Evolutionary conservation across 2,797 vertebrate species (phyloP), one percentile per base, ranked within the genome.

Genomic region (Dallia pectoralis): DNA sequence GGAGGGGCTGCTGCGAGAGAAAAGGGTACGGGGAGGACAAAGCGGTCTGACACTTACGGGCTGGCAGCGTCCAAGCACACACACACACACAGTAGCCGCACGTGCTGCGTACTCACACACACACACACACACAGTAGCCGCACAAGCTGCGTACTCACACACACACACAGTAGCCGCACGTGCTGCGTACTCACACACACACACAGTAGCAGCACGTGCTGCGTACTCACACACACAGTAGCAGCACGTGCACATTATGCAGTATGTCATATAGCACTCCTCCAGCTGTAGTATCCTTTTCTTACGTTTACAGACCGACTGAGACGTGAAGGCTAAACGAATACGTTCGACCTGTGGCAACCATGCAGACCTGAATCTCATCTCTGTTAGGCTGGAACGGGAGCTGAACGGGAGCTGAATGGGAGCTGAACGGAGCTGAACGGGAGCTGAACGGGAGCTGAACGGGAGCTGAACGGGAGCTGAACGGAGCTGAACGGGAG

Each of bases 1-100:
- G 5, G n/a, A 19, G 25, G 56, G 15, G n/a, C 44, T 30, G 68
- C 49, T 5, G 33, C 30, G 67, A 49, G 29, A 48, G 71, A 70
- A 9, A 33, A 27, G 36, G 70, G 40, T 22, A 61, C 65, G 9
- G 61, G 47, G 47, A 68, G 44, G 64, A 53, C 15, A 36, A 67
- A 56, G 53, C 22, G 22, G n/a, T 56, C 53, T 56, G 53, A 63
- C 69, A 36, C 63, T 22, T 40, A 75, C 72, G 74, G 74, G 64
- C 63, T 69, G 33, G 47, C 33, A 74, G 62, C 40, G 40, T 44
- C 14, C 40, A 11, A 44, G 22, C 51, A 56, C 48, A 25, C 59
- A 25, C 59, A 25, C 59, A 25, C 59, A 62, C 59, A 65, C 63
- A 65, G 7, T 44, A 44, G 12, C 40, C 40, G 7, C 32, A 32